phyloP scores from a whole-genome alignment of 2,113 vertebrate species.

The Charina bottae region DNA sequence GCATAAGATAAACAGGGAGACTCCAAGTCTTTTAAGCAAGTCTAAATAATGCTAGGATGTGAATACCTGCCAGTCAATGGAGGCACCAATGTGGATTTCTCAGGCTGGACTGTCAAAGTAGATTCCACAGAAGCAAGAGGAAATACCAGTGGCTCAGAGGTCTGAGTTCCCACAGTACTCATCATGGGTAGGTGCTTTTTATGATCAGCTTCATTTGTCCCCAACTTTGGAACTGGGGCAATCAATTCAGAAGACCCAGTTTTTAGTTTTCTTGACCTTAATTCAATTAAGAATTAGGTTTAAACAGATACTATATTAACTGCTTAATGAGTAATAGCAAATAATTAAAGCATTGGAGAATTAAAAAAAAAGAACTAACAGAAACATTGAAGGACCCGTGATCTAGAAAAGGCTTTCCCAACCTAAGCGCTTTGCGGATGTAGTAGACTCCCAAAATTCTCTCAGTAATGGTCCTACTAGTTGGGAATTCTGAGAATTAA shows the following conservation, averaged over 20 bases:
- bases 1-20: not conserved
- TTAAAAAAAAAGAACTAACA: not conserved
- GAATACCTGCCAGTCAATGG: slow-evolving; percentile 50
- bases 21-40: not conserved
- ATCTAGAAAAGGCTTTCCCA: not conserved
- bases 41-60: not conserved
- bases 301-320: not conserved
- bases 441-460: not conserved
- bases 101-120: not conserved
- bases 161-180: slow-evolving; percentile 39
- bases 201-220: not conserved
- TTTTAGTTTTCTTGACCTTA: slow-evolving; percentile 38
- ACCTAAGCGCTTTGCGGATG: not conserved
- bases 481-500: not conserved
- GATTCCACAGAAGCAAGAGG: fast-evolving
- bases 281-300: not conserved
- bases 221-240: slow-evolving; percentile 1
- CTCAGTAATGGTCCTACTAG: not conserved
- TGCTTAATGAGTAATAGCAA: not conserved
- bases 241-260: not conserved
- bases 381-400: not conserved
- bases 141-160: not conserved
- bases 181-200: not conserved
- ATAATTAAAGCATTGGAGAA: not conserved
- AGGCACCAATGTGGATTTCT: not conserved